Evolutionary conservation across 2,797 vertebrate species (phyloP).

Genomic region (Naso thynnoides): DNA sequence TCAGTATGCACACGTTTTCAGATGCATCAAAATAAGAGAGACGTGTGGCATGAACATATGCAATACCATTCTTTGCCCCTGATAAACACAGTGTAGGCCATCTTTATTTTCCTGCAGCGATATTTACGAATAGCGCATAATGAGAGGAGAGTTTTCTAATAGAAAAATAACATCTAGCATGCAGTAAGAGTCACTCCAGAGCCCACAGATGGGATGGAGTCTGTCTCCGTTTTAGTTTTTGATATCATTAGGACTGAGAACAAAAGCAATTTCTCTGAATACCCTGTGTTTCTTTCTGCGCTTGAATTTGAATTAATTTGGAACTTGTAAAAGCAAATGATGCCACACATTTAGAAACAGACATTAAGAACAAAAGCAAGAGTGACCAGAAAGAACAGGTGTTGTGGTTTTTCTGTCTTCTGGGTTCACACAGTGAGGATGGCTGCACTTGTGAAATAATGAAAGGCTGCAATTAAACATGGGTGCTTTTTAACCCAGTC

Average conservation of each 20-base stretch:
- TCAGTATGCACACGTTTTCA: not conserved
- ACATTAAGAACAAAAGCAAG: not conserved
- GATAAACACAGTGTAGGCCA: slow-evolving; percentile 1
- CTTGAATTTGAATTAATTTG: slow-evolving; percentile 7
- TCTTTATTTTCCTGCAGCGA: slow-evolving; percentile 12
- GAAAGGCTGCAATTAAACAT: slow-evolving; percentile 59
- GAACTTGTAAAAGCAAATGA: slow-evolving; percentile 12
- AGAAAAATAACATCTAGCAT: slow-evolving; percentile 16
- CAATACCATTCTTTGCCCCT: not conserved
- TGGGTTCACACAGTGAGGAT: slow-evolving; percentile 2
- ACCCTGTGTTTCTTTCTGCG: slow-evolving; percentile 7
- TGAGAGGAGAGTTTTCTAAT: slow-evolving; percentile 20
- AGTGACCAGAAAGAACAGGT: not conserved
- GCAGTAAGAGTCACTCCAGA: slow-evolving; percentile 20
- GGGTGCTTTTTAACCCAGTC: slow-evolving; percentile 18
- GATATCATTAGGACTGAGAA: slow-evolving; percentile 41
- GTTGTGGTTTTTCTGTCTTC: not conserved
- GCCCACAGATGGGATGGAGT: slow-evolving; percentile 8
- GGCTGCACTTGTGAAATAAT: slow-evolving; percentile 47
- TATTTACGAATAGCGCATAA: slow-evolving; percentile 10
- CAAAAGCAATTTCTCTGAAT: not conserved
- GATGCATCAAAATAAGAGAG: slow-evolving; percentile 2
- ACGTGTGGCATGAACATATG: not conserved
- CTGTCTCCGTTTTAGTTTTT: slow-evolving; percentile 11
- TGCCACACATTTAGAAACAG: not conserved